Base-by-base conservation (phyloP, 2,113 vertebrate species). In the Pycnonotus jocosus region DNA sequence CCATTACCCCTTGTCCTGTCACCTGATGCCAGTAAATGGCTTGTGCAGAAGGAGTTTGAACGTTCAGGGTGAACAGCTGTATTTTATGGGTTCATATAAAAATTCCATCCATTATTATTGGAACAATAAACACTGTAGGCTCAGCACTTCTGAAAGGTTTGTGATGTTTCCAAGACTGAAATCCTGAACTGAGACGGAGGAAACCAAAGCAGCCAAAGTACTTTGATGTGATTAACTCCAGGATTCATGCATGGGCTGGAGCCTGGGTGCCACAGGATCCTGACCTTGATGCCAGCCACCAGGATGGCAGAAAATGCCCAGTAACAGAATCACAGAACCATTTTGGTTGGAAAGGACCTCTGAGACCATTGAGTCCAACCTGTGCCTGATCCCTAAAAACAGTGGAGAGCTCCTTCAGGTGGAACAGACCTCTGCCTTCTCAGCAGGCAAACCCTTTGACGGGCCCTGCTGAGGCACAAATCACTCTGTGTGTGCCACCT, bases 251-350 rank as follows among this genome's bases (percentile, higher is more conserved):
- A 71, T 9, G 19, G 28, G 19, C 40, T 72, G 78, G 22, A n/a
- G 24, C 35, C 8, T 15, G 19, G 18, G 24, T 66, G 38, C 38
- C 56, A 77, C 24, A 16, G 45, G 30, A 57, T 77, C 60, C 76
- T 47, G 21, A 37, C n/a, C 44, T 60, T 0, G 0, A 24, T 2
- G 6, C 23, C 61, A 89, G 48, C 4, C n/a, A 48, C 25, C 30
- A 81, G 57, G 15, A 60, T 33, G 22, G 40, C 45, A 92, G 58
- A 54, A 93, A 78, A 23, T 15, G 16, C 23, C 31, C 45, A 1
- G 1, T 17, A 71, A 77, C 30, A 61, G 10, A 33, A 58, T 19
- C 51, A 65, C 58, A 72, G 31, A 64, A 42, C 42, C 18, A 21
- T 33, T 48, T 4, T 13, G 62, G 21, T 11, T 37, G 62, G 71